Evolutionary conservation across 2,113 vertebrate genomes (phyloP), one percentile per base, ranked within the genome.

Genomic region (Cariama cristata): DNA sequence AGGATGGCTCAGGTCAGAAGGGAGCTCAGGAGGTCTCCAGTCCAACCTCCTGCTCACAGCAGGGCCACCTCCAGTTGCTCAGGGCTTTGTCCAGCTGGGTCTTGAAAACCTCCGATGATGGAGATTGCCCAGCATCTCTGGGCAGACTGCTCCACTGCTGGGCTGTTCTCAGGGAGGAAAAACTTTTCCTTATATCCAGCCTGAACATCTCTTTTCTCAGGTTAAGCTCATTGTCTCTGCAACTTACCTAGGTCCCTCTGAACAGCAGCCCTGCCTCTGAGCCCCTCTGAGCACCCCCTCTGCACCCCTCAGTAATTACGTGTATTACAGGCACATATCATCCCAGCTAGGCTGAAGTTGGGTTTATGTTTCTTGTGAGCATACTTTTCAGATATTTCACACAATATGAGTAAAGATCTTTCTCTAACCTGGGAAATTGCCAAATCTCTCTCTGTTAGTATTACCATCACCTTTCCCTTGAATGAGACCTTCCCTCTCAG

Each of bases 161-260:
- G 52, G 2, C 5, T 42, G 4, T 47, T 62, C 11, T 67, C 11
- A 26, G 3, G 77, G 17, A 76, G 12, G 55, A 85, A 64, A 83
- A 30, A 1, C 0, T 56, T 71, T 33, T 63, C 32, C 8, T 75
- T 73, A 15, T 11, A 86, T 24, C 3, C 33, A 86, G 1, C 3
- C 23, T 56, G 38, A 82, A 16, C 15, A 63, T 7, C 5, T 63
- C 23, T 81, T 56, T 42, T 32, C 49, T 80, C 33, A 49, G 1
- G 60, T 60, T 68, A 52, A 68, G 4, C 4, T 73, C 6, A 4
- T 42, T 52, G 6, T 60, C 8, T 53, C 27, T 74, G 5, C 28
- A 42, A 2, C 4, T 50, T 74, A 7, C 19, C 5, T 30, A 52
- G 9, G 12, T 47, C 47, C 2, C 12, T 49, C 40, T 40, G 15